Evolutionary conservation across 1,140 invertebrate genomes (phyloP).

Genomic region (Colletes latitarsis): DNA sequence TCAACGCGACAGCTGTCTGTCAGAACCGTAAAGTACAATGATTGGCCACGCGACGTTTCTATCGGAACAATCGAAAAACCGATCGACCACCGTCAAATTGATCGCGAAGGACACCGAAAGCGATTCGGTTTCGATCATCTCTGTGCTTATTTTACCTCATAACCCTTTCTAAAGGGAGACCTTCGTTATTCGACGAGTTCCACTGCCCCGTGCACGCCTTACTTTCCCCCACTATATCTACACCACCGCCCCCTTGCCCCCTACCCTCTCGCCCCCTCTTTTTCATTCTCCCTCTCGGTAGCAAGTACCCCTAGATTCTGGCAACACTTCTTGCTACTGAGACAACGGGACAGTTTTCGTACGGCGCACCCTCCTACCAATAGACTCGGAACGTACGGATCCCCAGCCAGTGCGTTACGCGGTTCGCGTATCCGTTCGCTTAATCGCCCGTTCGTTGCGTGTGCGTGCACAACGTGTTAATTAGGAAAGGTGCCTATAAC

Average conservation of each 20-base stretch:
- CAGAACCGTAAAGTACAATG: neutral
- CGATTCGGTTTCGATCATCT: neutral
- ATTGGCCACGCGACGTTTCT: neutral
- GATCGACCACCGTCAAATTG: neutral
- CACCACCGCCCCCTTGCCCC: neutral
- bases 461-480: conserved; percentile 29
- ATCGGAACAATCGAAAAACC: neutral
- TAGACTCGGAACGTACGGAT: conserved; percentile 14
- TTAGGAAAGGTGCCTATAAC: conserved; percentile 30
- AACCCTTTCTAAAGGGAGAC: neutral
- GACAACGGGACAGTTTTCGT: conserved; percentile 68
- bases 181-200: conserved; percentile 21
- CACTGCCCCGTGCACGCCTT: conserved; percentile 30
- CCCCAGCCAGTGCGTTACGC: conserved; percentile 4
- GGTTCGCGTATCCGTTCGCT: neutral
- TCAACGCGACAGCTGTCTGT: too few relatives aligned
- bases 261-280: neutral
- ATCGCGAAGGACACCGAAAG: neutral
- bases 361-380: conserved; percentile 64
- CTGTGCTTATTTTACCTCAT: neutral
- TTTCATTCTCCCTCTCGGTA: conserved; percentile 14
- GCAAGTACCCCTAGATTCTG: conserved; percentile 43
- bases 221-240: conserved; percentile 23
- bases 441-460: neutral
- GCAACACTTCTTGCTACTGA: conserved; percentile 50